phyloP scores from a whole-genome alignment of 2,113 vertebrate species.

The Montifringilla adamsi region DNA sequence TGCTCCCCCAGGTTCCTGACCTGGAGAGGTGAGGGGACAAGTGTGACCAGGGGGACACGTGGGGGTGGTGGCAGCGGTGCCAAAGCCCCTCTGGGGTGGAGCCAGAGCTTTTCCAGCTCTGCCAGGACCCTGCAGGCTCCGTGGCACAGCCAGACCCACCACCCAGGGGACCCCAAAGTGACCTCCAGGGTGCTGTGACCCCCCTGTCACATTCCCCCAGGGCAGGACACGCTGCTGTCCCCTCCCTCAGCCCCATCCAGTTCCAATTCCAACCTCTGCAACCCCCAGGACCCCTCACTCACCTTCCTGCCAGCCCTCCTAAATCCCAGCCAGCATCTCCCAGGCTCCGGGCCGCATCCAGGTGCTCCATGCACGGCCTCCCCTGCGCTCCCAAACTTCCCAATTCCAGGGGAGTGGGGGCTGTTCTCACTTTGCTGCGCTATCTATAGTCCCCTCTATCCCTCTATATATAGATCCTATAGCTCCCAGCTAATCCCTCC shows the following conservation, averaged over 20 bases:
- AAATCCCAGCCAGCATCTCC: neutral
- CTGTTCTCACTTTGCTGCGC: neutral
- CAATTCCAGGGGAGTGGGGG: neutral
- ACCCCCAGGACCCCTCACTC: neutral
- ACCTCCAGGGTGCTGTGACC: neutral
- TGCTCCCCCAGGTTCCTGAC: rapidly evolving
- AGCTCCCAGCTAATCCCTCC: constrained; percentile 47
- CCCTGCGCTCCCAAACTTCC: neutral
- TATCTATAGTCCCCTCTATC: constrained; percentile 43
- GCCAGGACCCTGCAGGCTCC: neutral
- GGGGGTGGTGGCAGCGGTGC: neutral
- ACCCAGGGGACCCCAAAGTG: no score
- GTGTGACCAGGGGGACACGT: neutral
- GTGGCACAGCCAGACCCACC: neutral
- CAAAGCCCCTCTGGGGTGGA: neutral
- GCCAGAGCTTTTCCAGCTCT: neutral
- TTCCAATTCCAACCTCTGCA: rapidly evolving
- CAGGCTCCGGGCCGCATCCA: neutral
- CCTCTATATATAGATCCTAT: constrained; percentile 39
- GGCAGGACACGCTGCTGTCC: neutral
- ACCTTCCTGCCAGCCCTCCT: neutral
- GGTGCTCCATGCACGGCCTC: neutral
- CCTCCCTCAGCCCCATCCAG: neutral
- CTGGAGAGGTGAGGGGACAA: no score
- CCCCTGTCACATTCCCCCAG: rapidly evolving